phyloP scores from a whole-genome alignment of 2,113 vertebrate genomes.

The Agelaius phoeniceus region DNA sequence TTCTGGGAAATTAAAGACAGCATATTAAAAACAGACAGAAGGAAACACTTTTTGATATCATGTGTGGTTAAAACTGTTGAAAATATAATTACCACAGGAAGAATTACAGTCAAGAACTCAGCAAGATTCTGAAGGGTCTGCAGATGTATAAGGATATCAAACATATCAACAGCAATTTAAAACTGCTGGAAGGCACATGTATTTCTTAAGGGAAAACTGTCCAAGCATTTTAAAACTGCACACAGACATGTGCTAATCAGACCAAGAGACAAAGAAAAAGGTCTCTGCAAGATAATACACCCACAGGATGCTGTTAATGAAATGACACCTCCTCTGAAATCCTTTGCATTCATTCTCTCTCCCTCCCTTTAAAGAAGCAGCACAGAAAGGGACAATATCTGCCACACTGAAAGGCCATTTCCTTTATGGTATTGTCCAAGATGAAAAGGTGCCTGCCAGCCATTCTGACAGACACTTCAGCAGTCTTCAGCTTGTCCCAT shows the following conservation, averaged over 20 bases:
- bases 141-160: conserved; percentile 23
- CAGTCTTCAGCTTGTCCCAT: not conserved
- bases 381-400: not conserved
- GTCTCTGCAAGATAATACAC: not conserved
- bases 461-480: not conserved
- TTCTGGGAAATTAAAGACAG: not conserved
- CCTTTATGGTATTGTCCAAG: not conserved
- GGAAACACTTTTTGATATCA: not conserved
- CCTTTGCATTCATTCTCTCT: not conserved
- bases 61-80: conserved; percentile 15
- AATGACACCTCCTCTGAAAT: conserved; percentile 31
- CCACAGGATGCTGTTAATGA: conserved; percentile 1
- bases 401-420: not conserved
- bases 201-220: conserved; percentile 28
- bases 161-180: conserved; percentile 37
- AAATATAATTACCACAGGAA: conserved; percentile 31
- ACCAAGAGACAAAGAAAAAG: conserved; percentile 14
- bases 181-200: conserved; percentile 31
- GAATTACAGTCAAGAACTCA: conserved; percentile 27
- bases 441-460: not conserved
- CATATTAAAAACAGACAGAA: conserved; percentile 12
- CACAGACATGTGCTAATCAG: conserved; percentile 30
- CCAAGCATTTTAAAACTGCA: conserved; percentile 30
- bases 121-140: conserved; percentile 29
- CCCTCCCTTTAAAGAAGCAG: not conserved